These are phyloP conservation scores for Periophthalmus modestus DNA, from an alignment of 2,113 vertebrate species.

Conservation along the genomic window DNA sequence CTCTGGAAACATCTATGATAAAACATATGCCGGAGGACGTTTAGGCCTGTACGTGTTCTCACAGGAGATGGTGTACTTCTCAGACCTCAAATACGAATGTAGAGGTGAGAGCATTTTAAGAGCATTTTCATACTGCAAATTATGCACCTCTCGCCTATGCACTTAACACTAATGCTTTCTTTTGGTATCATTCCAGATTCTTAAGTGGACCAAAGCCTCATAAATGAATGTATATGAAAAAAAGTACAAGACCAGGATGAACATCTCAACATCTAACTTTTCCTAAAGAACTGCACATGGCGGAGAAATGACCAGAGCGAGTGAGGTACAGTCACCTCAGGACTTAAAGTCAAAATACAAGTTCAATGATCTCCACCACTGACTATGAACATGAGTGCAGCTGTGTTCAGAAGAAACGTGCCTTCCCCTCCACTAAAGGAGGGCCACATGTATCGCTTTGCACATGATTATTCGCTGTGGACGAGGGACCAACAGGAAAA, in stretches of 20 bases:
- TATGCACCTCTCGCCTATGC: neutral
- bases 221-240: constrained; percentile 75
- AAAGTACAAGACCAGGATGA: constrained; percentile 71
- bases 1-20: constrained; percentile 94
- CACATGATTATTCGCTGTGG: constrained; percentile 69
- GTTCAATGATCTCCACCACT: constrained; percentile 57
- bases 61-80: constrained; percentile 99
- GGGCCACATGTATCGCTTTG: constrained; percentile 60
- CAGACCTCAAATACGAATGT: constrained; percentile 98
- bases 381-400: constrained; percentile 62
- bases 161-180: constrained; percentile 16
- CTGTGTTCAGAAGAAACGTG: constrained; percentile 58
- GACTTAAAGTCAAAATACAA: constrained; percentile 66
- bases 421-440: constrained; percentile 50
- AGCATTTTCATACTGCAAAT: neutral
- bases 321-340: constrained; percentile 72
- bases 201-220: constrained; percentile 79
- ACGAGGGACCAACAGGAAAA: constrained; percentile 79
- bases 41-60: constrained; percentile 97
- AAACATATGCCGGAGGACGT: constrained; percentile 94
- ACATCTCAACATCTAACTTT: constrained; percentile 73
- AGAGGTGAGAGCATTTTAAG: constrained; percentile 82
- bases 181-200: constrained; percentile 79
- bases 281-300: constrained; percentile 74
- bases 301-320: constrained; percentile 79